Conservation (phyloP, 1,140 invertebrate genomes). For the Ceratitis capitata region DNA sequence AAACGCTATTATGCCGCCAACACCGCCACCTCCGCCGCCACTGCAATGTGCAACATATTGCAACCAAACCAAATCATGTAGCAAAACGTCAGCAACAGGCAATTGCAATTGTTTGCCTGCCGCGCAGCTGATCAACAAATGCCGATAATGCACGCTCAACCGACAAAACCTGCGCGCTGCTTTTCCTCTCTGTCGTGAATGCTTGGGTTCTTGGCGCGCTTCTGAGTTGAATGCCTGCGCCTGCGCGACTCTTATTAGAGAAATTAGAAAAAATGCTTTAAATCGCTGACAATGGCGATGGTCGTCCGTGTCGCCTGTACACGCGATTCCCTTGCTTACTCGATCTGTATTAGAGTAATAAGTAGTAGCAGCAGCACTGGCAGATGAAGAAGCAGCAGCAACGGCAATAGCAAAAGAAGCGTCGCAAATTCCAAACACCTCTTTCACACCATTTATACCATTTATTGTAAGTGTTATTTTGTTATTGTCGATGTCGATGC, state of each 20-base stretch:
- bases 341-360: neutral
- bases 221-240: conserved; percentile 12
- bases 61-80: neutral
- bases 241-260: conserved; percentile 36
- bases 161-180: neutral
- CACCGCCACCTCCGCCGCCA: too few species aligned
- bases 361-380: neutral
- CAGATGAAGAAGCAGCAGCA: neutral
- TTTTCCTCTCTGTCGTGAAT: neutral
- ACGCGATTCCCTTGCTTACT: neutral
- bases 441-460: conserved; percentile 28
- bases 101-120: neutral
- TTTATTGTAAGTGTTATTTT: conserved; percentile 34
- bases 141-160: conserved; percentile 16
- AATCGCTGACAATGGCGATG: conserved; percentile 21
- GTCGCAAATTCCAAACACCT: conserved; percentile 23
- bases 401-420: neutral
- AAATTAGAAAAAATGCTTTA: conserved; percentile 36
- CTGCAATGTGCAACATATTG: neutral
- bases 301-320: neutral
- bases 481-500: conserved; percentile 36
- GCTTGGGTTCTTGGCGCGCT: conserved; percentile 1
- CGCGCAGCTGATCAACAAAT: neutral
- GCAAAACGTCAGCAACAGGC: neutral
- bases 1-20: neutral